Conservation (phyloP, 2,797 vertebrate genomes). For the Siniperca scherzeri region DNA sequence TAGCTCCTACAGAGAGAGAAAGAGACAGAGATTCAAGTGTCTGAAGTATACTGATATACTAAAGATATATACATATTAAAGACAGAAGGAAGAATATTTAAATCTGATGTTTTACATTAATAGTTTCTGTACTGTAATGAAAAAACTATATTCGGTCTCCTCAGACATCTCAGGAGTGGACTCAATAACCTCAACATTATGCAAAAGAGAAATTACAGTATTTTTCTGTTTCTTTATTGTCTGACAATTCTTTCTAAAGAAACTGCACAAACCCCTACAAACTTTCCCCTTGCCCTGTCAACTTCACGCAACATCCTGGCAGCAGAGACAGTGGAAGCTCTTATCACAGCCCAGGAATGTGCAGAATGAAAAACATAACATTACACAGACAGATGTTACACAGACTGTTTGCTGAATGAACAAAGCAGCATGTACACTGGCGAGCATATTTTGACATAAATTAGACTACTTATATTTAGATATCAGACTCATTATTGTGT, state of each 20-base stretch:
- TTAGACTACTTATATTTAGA: background rate
- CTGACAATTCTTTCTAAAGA: constrained; percentile 15
- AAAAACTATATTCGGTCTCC: background rate
- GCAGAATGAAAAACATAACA: constrained; percentile 72
- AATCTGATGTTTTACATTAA: background rate
- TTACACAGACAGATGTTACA: constrained; percentile 48
- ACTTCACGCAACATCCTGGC: constrained; percentile 55
- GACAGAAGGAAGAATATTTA: background rate
- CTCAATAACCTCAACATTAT: constrained; percentile 41
- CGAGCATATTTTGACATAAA: background rate
- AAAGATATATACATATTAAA: background rate
- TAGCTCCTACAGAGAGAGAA: constrained; percentile 89
- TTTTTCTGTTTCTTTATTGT: background rate
- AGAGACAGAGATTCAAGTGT: constrained; percentile 28
- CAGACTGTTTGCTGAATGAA: constrained; percentile 28
- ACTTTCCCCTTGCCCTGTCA: constrained; percentile 28
- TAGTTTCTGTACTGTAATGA: constrained; percentile 8
- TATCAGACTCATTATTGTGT: background rate
- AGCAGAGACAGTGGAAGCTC: constrained; percentile 56
- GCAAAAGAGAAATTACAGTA: constrained; percentile 12
- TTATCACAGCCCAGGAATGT: constrained; percentile 71
- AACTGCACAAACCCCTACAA: constrained; percentile 19
- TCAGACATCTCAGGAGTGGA: background rate
- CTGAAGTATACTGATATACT: background rate
- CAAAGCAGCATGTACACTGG: background rate